A percentile compares a stretch with the other conserved stretches of the same genome.
Conservation (phyloP, 2,888 invertebrate genomes). For the Drosophila antonietae region DNA sequence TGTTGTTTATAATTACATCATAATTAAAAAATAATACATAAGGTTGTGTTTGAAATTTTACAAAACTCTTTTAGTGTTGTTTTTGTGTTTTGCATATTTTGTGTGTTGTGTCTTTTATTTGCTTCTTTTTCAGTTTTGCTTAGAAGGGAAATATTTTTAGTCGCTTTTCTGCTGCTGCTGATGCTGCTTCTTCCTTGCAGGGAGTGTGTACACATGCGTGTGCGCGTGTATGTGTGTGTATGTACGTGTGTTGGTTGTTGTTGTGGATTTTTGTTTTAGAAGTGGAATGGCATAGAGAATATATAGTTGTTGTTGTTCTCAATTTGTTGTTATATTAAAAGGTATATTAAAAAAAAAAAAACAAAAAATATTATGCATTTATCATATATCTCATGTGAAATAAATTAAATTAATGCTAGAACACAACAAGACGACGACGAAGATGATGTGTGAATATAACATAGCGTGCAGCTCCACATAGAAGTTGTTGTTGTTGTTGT, state of each 20-base stretch:
- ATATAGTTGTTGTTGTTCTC: conserved; percentile 51
- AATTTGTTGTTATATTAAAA: conserved; percentile 68
- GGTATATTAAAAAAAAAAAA: conserved; percentile 68
- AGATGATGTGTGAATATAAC: conserved; percentile 54
- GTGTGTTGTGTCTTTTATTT: conserved; percentile 46
- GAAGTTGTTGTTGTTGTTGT: conserved; percentile 39
- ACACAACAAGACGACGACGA: conserved; percentile 70
- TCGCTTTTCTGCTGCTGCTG: conserved; percentile 26
- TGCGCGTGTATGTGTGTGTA: conserved; percentile 31
- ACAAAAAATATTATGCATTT: conserved; percentile 53
- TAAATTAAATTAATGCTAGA: conserved; percentile 80
- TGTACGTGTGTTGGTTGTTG: conserved; percentile 27
- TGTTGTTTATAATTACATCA: conserved; percentile 84
- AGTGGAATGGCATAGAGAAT: conserved; percentile 73
- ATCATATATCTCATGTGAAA: conserved; percentile 72
- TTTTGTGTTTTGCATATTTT: conserved; percentile 61
- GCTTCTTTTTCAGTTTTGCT: conserved; percentile 11
- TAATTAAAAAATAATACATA: conserved; percentile 84
- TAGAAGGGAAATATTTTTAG: conserved; percentile 23
- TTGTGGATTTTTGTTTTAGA: conserved; percentile 23
- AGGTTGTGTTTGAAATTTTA: conserved; percentile 81
- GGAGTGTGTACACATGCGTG: conserved; percentile 48
- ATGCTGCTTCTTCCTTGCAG: conserved; percentile 57
- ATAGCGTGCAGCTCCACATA: conserved; percentile 46
- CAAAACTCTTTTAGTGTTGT: conserved; percentile 64